A percentile compares a stretch with the other conserved stretches of the same genome.
phyloP scores from a whole-genome alignment of 2,113 vertebrate species.

The Accipiter virgatus region DNA sequence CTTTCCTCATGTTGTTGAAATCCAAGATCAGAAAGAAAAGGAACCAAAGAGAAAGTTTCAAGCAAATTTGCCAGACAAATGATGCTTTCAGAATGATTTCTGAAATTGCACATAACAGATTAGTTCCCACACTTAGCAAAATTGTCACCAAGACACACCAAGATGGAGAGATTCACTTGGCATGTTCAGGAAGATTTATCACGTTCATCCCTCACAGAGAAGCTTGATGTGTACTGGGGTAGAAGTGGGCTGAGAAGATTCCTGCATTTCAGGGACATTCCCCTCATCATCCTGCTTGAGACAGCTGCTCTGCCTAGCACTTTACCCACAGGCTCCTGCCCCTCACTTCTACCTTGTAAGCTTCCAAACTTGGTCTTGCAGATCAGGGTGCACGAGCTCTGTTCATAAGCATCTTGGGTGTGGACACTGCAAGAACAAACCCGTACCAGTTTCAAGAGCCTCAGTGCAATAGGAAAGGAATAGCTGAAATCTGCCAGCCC shows the following conservation, averaged over 20 bases:
- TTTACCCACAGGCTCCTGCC: neutral
- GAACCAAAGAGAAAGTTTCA: neutral
- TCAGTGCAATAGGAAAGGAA: neutral
- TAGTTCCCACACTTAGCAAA: neutral
- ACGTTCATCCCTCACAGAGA: neutral
- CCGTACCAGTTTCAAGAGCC: neutral
- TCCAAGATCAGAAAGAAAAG: neutral
- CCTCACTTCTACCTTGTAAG: neutral
- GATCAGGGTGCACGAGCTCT: fast-evolving
- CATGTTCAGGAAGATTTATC: neutral
- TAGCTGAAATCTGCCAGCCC: neutral
- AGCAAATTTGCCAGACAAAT: neutral
- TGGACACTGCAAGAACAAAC: neutral
- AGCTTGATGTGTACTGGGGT: neutral
- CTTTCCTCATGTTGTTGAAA: neutral
- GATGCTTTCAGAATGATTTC: neutral
- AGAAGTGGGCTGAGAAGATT: neutral
- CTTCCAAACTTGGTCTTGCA: neutral
- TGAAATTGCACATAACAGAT: neutral
- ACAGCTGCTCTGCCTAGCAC: neutral
- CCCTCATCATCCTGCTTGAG: neutral
- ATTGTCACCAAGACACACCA: neutral
- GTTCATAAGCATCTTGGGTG: neutral
- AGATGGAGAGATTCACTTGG: neutral
- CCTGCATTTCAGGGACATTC: neutral